phyloP scores from a whole-genome alignment of 2,113 vertebrate genomes.

The Cyprinodon tularosa region DNA sequence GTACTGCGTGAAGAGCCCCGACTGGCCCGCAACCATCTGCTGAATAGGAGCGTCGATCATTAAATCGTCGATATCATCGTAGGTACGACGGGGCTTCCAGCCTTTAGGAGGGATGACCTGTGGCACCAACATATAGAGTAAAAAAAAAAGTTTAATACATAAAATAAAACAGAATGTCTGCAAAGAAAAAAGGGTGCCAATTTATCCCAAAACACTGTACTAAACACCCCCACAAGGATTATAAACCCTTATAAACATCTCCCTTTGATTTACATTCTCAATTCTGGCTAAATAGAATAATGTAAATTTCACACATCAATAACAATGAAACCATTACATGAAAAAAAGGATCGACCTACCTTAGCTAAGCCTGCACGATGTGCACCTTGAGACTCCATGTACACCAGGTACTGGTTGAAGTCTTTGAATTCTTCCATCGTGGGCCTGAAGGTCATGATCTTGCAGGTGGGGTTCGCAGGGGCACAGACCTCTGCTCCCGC shows the following conservation, averaged over 20 bases:
- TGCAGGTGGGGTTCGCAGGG: conserved; percentile 90
- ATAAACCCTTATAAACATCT: neutral
- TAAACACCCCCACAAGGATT: neutral
- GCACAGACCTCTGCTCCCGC: conserved; percentile 78
- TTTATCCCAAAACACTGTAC: neutral
- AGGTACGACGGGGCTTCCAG: conserved; percentile 91
- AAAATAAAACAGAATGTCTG: neutral
- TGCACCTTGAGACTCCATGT: conserved; percentile 96
- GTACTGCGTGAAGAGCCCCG: conserved; percentile 97
- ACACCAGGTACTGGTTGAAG: conserved; percentile 92
- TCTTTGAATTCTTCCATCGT: conserved; percentile 92
- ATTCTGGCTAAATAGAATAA: neutral
- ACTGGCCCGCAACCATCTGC: conserved; percentile 96
- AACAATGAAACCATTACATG: neutral
- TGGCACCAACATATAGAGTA: neutral
- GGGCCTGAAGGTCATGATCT: conserved; percentile 97
- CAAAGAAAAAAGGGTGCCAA: neutral
- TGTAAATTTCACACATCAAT: neutral
- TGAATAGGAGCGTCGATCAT: conserved; percentile 96
- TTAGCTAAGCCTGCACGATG: conserved; percentile 95
- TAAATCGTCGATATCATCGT: conserved; percentile 94
- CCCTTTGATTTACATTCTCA: neutral
- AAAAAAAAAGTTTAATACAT: neutral
- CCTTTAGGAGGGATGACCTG: conserved; percentile 95
- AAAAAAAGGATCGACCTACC: conserved; percentile 70